These are phyloP conservation scores for Ctena decussata DNA, from an alignment of 2,888 invertebrate genomes.

Conservation along the genomic window DNA sequence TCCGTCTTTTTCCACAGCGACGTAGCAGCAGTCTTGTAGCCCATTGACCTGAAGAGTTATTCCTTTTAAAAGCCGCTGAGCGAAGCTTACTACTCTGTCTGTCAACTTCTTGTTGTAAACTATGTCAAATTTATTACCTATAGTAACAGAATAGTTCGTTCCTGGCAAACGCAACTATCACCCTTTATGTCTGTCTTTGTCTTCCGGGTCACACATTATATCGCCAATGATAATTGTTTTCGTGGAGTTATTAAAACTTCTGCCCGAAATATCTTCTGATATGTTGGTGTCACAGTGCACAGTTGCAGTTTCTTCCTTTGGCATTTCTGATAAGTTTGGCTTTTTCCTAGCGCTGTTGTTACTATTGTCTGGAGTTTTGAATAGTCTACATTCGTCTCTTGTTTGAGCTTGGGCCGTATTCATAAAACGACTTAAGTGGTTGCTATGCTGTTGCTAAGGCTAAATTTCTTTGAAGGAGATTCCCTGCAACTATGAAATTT, in stretches of 20 bases:
- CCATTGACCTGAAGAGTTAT: neutral
- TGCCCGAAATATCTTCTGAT: neutral
- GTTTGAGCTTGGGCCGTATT: too few relatives aligned
- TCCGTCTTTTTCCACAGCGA: neutral
- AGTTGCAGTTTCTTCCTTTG: neutral
- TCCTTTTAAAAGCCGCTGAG: neutral
- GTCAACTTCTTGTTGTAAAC: neutral
- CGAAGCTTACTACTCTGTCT: neutral
- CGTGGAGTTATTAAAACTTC: neutral
- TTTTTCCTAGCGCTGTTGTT: too few relatives aligned
- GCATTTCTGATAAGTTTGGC: neutral
- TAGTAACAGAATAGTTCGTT: neutral
- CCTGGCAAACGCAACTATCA: neutral
- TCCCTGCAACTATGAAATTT: too few relatives aligned
- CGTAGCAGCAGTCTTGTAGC: neutral
- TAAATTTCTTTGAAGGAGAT: too few relatives aligned
- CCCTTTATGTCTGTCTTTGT: neutral
- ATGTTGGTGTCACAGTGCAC: neutral
- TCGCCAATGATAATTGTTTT: neutral
- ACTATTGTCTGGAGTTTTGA: too few relatives aligned
- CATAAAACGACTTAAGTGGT: too few relatives aligned
- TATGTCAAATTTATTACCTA: neutral
- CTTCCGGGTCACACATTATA: neutral
- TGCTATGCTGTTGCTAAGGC: too few relatives aligned
- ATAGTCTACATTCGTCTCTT: too few relatives aligned